Conservation (phyloP, 2,797 vertebrate species). For the Micrastur ruficollis region DNA sequence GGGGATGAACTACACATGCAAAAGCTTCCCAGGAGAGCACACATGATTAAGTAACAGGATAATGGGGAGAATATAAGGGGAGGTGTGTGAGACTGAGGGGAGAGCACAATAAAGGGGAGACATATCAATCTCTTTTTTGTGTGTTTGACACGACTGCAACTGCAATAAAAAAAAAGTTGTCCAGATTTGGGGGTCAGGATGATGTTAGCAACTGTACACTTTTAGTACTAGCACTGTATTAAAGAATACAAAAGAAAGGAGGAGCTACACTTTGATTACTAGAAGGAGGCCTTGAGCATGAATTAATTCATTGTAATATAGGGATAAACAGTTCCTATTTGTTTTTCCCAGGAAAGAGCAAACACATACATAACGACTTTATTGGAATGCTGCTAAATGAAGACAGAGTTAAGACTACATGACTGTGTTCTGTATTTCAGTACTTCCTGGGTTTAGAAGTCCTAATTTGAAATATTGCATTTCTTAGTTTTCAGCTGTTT, state of each 20-base stretch:
- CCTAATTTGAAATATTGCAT: not conserved
- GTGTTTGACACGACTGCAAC: not conserved
- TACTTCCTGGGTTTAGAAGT: not conserved
- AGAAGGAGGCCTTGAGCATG: not conserved
- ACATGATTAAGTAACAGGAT: not conserved
- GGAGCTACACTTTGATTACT: not conserved
- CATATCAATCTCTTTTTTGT: not conserved
- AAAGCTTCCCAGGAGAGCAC: not conserved
- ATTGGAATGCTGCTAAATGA: not conserved
- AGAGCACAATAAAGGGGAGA: not conserved
- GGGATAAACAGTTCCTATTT: not conserved
- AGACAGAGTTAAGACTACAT: not conserved
- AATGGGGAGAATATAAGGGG: not conserved
- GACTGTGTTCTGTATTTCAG: not conserved
- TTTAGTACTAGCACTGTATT: not conserved
- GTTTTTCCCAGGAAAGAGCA: not conserved
- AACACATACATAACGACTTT: fast-evolving
- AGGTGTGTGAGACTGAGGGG: not conserved
- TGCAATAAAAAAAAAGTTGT: not conserved
- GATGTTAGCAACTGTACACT: not conserved
- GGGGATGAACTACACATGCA: not conserved
- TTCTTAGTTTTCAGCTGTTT: not conserved
- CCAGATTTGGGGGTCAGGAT: not conserved
- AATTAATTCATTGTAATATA: not conserved
- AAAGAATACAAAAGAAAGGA: not conserved